phyloP scores from a whole-genome alignment of 2,888 invertebrate species.

The Acleris cristana region DNA sequence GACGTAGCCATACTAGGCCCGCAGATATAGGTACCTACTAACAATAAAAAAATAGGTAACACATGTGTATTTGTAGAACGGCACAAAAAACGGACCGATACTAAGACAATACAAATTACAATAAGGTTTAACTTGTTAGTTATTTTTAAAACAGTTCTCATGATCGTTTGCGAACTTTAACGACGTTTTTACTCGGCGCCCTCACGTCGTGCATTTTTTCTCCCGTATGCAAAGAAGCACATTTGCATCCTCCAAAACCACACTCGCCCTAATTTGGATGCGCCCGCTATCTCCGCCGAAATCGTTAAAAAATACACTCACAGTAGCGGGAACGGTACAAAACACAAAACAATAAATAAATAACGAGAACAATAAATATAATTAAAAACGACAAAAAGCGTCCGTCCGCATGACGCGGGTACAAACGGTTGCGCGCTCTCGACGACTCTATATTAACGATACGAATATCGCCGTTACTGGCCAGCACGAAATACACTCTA shows the following conservation, averaged over 20 bases:
- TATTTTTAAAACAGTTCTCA: conserved; percentile 50
- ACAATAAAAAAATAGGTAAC: too few species aligned
- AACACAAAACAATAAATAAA: conserved; percentile 79
- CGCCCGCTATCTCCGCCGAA: conserved; percentile 68
- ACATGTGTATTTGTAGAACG: too few species aligned
- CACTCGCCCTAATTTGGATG: conserved; percentile 77
- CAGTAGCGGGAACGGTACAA: conserved; percentile 74
- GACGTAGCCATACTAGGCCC: too few species aligned
- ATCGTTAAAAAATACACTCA: conserved; percentile 79
- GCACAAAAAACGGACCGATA: too few species aligned
- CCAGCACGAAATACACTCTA: conserved; percentile 52
- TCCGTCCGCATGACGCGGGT: conserved; percentile 75
- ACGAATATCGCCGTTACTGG: conserved; percentile 50
- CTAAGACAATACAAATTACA: too few species aligned
- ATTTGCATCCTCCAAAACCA: conserved; percentile 72
- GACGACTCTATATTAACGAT: conserved; percentile 75
- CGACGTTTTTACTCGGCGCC: conserved; percentile 70
- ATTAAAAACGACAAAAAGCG: conserved; percentile 81
- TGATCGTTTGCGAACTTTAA: conserved; percentile 69
- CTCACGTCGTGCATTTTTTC: conserved; percentile 58
- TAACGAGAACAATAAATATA: conserved; percentile 82
- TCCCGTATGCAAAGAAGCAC: conserved; percentile 68
- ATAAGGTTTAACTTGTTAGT: background rate
- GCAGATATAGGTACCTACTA: too few species aligned
- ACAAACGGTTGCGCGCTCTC: conserved; percentile 70